A percentile compares a stretch with the other conserved stretches of the same genome.
These are phyloP conservation scores for Zaprionus lineosus DNA, from an alignment of 2,888 invertebrate genomes.

Conservation along the genomic window DNA sequence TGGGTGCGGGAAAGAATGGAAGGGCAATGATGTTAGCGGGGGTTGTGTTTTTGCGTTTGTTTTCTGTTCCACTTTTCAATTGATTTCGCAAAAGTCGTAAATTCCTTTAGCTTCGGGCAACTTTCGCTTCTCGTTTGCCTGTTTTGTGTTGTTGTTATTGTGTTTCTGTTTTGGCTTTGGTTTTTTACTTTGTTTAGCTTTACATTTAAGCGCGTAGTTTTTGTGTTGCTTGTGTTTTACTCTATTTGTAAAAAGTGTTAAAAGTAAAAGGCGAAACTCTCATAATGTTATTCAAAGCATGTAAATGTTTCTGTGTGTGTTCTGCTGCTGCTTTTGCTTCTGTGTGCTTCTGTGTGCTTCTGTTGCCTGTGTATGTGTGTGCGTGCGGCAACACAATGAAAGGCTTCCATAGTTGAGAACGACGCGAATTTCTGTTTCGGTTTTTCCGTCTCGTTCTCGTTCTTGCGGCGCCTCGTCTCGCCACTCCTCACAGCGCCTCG, in stretches of 20 bases:
- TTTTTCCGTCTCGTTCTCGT: conserved; percentile 21
- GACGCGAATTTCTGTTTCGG: conserved; percentile 61
- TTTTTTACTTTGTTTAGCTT: conserved; percentile 38
- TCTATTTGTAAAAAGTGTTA: conserved; percentile 57
- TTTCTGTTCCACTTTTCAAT: conserved; percentile 67
- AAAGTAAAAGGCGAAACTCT: conserved; percentile 72
- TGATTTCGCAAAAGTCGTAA: conserved; percentile 76
- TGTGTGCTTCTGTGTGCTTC: conserved; percentile 11
- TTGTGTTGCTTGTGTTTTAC: conserved; percentile 35
- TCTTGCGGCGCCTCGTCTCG: conserved; percentile 39
- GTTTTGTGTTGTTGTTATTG: conserved; percentile 21
- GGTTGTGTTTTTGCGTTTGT: conserved; percentile 22
- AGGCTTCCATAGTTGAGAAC: conserved; percentile 51
- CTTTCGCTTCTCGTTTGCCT: conserved; percentile 58
- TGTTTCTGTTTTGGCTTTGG: conserved; percentile 25
- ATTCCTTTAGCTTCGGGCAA: conserved; percentile 64
- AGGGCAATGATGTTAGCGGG: background rate
- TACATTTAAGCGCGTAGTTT: conserved; percentile 32
- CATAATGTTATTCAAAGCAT: conserved; percentile 75
- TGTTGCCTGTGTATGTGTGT: conserved; percentile 19
- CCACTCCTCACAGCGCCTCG: conserved; percentile 45
- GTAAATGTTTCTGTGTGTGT: conserved; percentile 18
- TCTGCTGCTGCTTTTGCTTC: conserved; percentile 13
- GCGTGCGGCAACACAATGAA: conserved; percentile 47
- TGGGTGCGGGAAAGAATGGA: background rate